Evolutionary conservation across 2,888 invertebrate species (phyloP).

Genomic region (Anoncus sp.): DNA sequence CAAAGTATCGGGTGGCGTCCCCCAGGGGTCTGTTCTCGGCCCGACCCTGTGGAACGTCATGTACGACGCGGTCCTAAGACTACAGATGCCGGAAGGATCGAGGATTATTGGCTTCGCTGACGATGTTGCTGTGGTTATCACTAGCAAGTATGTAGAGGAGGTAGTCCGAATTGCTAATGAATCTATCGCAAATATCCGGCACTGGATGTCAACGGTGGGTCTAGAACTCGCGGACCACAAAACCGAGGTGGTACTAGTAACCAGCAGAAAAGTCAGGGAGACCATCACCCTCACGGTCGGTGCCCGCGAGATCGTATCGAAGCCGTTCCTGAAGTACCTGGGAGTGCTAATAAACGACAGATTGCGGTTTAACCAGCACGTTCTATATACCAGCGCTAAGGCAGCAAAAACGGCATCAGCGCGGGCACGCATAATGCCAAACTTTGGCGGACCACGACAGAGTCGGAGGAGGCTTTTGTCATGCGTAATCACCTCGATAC

Average conservation of each 20-base stretch:
- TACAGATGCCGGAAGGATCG: constrained; percentile 33
- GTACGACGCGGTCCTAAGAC: constrained; percentile 40
- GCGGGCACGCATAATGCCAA: constrained; percentile 39
- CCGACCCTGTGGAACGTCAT: constrained; percentile 56
- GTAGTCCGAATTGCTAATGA: constrained; percentile 2
- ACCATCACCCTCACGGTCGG: constrained; percentile 58
- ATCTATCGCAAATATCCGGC: not conserved
- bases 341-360: constrained; percentile 60
- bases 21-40: constrained; percentile 60
- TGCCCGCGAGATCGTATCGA: constrained; percentile 26
- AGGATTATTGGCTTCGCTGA: constrained; percentile 47
- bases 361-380: constrained; percentile 5
- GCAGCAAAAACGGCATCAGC: constrained; percentile 19
- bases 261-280: constrained; percentile 50
- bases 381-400: not conserved
- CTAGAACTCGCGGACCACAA: constrained; percentile 63
- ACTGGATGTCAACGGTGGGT: constrained; percentile 30
- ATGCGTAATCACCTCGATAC: constrained; percentile 27
- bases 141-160: constrained; percentile 22
- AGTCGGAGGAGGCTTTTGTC: constrained; percentile 15
- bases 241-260: constrained; percentile 61
- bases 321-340: constrained; percentile 58
- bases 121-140: constrained; percentile 40
- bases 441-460: constrained; percentile 39
- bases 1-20: constrained; percentile 57